Evolutionary conservation across 2,888 invertebrate genomes (phyloP).

Genomic region (Unio pictorum): DNA sequence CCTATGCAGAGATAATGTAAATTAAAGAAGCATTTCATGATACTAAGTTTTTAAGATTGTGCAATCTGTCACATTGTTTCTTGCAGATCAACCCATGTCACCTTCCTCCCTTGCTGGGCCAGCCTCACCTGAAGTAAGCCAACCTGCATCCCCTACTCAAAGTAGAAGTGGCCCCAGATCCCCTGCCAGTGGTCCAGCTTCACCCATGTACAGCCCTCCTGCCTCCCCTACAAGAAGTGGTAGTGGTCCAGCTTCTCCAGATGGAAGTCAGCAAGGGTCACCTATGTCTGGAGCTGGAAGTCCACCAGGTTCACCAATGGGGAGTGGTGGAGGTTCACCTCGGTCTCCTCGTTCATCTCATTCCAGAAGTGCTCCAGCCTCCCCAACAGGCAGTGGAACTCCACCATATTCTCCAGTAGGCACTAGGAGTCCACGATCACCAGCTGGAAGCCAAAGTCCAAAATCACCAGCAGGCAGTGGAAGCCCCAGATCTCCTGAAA

Average conservation of each 20-base stretch:
- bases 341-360: slow-evolving; percentile 9
- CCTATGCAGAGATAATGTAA: no score
- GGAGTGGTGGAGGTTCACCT: slow-evolving; percentile 24
- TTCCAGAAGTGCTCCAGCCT: slow-evolving; percentile 13
- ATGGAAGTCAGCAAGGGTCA: slow-evolving; percentile 26
- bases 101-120: slow-evolving; percentile 4
- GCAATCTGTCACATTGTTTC: no score
- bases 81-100: no score
- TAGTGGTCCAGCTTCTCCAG: slow-evolving; percentile 35
- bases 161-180: slow-evolving; percentile 22
- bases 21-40: no score
- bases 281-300: slow-evolving; percentile 34
- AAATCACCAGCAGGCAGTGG: slow-evolving; percentile 22
- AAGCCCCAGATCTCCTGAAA: slow-evolving; percentile 24
- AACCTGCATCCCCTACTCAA: slow-evolving; percentile 9
- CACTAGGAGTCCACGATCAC: slow-evolving; percentile 29
- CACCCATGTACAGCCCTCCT: slow-evolving; percentile 8
- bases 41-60: no score
- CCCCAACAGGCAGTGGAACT: slow-evolving; percentile 11
- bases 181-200: slow-evolving; percentile 8
- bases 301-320: slow-evolving; percentile 33
- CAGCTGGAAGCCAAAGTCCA: slow-evolving; percentile 23
- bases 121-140: slow-evolving; percentile 27
- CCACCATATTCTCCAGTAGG: slow-evolving; percentile 11
- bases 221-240: slow-evolving; percentile 26